Evolutionary conservation across 2,888 invertebrate species (phyloP).

Genomic region (Erynnis tages): DNA sequence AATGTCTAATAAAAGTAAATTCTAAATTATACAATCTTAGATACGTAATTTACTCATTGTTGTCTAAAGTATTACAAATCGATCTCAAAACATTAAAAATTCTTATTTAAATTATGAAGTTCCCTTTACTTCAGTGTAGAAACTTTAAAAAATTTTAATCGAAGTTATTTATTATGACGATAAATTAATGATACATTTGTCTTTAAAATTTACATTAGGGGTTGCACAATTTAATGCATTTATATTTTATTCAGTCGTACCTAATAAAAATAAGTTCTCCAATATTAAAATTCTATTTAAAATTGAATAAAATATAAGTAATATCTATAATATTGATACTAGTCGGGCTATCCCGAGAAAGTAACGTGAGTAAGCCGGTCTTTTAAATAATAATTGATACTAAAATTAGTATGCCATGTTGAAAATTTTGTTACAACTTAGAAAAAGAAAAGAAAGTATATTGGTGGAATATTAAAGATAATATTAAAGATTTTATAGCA

Average conservation of each 20-base stretch:
- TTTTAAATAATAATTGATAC: too few relatives aligned
- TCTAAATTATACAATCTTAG: not conserved
- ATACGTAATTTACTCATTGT: not conserved
- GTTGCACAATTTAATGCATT: constrained; percentile 32
- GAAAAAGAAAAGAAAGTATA: too few relatives aligned
- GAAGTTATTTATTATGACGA: not conserved
- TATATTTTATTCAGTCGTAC: too few relatives aligned
- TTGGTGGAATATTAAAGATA: too few relatives aligned
- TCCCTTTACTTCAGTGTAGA: constrained; percentile 9
- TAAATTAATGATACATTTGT: not conserved
- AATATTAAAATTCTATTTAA: not conserved
- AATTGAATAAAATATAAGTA: not conserved
- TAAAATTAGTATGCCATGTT: too few relatives aligned
- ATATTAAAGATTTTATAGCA: too few relatives aligned
- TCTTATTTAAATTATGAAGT: constrained; percentile 13
- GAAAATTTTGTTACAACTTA: too few relatives aligned
- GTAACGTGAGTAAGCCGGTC: too few relatives aligned
- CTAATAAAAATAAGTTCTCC: not conserved
- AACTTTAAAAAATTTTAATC: not conserved
- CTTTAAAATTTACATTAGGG: constrained; percentile 7
- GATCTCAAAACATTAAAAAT: not conserved
- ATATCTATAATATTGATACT: not conserved
- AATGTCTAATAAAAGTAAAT: not conserved
- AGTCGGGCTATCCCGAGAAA: too few relatives aligned
- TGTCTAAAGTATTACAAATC: constrained; percentile 7